A percentile compares a stretch with the other conserved stretches of the same genome.
Conservation (phyloP, 2,888 invertebrate species). For the Cerastis rubricosa region DNA sequence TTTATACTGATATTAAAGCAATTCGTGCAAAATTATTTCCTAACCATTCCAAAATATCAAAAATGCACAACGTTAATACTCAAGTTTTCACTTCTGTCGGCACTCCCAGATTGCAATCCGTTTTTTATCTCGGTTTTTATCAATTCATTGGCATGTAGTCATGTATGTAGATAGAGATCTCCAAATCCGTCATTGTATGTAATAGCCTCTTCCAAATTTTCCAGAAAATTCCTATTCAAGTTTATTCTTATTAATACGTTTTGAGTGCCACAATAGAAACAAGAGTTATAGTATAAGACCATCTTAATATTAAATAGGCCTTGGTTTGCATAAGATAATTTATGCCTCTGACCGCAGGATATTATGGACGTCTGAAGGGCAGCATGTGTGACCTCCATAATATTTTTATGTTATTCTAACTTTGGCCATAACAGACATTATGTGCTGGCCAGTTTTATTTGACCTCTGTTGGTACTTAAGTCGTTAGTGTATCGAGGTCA, state of each 20-base stretch:
- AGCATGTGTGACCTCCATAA: conserved; percentile 66
- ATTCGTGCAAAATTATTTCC: too few relatives aligned
- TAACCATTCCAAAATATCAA: too few relatives aligned
- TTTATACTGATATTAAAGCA: too few relatives aligned
- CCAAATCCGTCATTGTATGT: neutral
- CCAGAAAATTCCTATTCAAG: neutral
- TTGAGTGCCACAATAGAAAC: conserved; percentile 20
- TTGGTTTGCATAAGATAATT: conserved; percentile 52
- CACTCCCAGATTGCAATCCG: too few relatives aligned
- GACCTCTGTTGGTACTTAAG: conserved; percentile 42
- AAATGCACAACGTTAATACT: too few relatives aligned
- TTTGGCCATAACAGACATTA: conserved; percentile 57
- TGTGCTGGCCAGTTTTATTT: conserved; percentile 39
- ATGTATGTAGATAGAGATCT: neutral
- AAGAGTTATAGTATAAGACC: conserved; percentile 19
- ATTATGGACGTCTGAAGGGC: conserved; percentile 63
- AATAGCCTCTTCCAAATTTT: conserved; percentile 8
- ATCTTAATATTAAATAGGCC: conserved; percentile 53
- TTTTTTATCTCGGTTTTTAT: neutral
- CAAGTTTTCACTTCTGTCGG: too few relatives aligned
- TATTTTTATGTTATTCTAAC: conserved; percentile 67
- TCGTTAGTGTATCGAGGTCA: conserved; percentile 43
- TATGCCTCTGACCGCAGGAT: conserved; percentile 53
- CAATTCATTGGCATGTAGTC: neutral
- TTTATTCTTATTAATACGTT: conserved; percentile 8